A percentile compares a stretch with the other conserved stretches of the same genome.
Evolutionary conservation across 2,797 vertebrate genomes (phyloP).

Genomic region (Hozukius guyotensis): DNA sequence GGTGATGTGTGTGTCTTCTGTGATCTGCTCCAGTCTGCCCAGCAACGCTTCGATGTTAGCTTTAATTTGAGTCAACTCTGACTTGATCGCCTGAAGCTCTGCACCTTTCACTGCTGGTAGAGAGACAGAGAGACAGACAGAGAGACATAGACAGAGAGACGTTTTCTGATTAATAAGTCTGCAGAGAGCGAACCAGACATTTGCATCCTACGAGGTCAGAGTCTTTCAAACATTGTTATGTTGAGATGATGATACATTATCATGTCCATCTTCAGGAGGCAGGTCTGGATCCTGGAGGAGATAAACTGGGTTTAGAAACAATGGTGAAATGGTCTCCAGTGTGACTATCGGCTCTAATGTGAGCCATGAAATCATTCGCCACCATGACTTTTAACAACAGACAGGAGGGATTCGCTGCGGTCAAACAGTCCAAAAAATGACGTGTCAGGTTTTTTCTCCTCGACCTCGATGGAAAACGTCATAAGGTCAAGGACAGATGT

Average conservation of each 20-base stretch:
- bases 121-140: slow-evolving; percentile 11
- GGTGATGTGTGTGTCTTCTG: slow-evolving; percentile 86
- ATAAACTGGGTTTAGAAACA: background rate
- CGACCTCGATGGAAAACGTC: too few relatives aligned
- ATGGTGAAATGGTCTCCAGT: too few relatives aligned
- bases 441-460: too few relatives aligned
- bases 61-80: slow-evolving; percentile 94
- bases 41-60: slow-evolving; percentile 93
- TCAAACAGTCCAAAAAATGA: too few relatives aligned
- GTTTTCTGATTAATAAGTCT: background rate
- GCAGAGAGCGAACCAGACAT: background rate
- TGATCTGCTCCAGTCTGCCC: slow-evolving; percentile 93
- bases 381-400: background rate
- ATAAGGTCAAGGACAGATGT: background rate
- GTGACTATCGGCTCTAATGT: background rate
- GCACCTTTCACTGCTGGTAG: slow-evolving; percentile 86
- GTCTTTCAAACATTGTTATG: background rate
- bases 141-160: background rate
- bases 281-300: background rate
- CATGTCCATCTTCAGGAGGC: background rate
- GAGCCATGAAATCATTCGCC: background rate
- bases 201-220: background rate
- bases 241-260: background rate
- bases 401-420: too few relatives aligned
- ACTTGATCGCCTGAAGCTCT: slow-evolving; percentile 93